These are phyloP conservation scores for Typhlomys cinereus DNA, from an alignment of 2,113 vertebrate genomes.

Conservation along the genomic window DNA sequence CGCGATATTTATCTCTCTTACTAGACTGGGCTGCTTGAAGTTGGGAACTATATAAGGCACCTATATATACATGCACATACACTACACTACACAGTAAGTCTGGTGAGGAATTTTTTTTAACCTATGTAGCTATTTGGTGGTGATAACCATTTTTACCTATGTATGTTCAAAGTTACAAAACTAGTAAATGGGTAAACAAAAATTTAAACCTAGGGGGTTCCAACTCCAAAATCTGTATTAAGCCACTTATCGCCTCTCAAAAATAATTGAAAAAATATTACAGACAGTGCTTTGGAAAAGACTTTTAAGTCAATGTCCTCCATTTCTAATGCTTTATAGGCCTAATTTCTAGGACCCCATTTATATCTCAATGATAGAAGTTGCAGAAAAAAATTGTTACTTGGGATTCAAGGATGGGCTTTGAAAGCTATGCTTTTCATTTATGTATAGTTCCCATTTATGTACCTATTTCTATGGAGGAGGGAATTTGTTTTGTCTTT, in stretches of 20 bases:
- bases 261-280: neutral
- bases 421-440: neutral
- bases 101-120: neutral
- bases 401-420: neutral
- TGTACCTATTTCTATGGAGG: neutral
- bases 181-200: slow-evolving; percentile 4
- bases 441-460: neutral
- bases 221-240: neutral
- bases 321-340: neutral
- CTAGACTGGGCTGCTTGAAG: slow-evolving; percentile 1
- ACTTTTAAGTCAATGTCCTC: neutral
- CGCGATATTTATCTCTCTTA: slow-evolving; percentile 50
- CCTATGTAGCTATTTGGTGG: neutral
- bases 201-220: neutral
- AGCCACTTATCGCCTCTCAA: slow-evolving; percentile 17
- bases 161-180: neutral
- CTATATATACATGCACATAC: neutral
- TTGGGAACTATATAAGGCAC: slow-evolving; percentile 15
- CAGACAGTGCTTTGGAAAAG: neutral
- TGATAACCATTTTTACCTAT: neutral
- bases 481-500: neutral
- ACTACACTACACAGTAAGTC: too few species aligned
- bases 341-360: neutral
- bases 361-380: slow-evolving; percentile 1
- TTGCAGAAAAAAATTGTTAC: neutral